Evolutionary conservation across 53 echinoderm and acorn worm species (phyloP).

Genomic region (Arbacia lixula): DNA sequence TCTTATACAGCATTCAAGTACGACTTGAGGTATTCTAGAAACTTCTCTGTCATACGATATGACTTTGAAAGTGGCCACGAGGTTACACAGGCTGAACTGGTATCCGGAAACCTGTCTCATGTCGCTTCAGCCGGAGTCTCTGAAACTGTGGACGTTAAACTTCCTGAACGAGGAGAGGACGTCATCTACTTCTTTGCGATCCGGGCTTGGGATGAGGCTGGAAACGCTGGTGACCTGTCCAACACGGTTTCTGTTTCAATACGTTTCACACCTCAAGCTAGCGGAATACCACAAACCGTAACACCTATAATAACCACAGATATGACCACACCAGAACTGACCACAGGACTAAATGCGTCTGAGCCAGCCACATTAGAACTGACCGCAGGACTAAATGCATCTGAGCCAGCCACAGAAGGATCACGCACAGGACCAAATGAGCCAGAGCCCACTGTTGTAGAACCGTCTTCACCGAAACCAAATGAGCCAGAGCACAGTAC

Average conservation of each 20-base stretch:
- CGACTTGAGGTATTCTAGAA: constrained; percentile 29
- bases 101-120: neutral
- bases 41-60: constrained; percentile 1
- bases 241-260: constrained; percentile 20
- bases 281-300: neutral
- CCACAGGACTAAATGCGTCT: neutral
- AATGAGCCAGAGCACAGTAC: neutral
- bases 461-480: too few species aligned
- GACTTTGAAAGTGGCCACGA: neutral
- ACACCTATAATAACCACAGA: neutral
- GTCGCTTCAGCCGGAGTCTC: neutral
- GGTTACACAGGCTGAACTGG: constrained; percentile 8
- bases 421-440: too few species aligned
- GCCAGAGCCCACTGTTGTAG: too few species aligned
- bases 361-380: too few species aligned
- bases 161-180: constrained; percentile 13
- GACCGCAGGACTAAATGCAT: neutral
- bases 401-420: neutral
- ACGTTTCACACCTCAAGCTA: constrained; percentile 1
- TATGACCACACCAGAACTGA: neutral
- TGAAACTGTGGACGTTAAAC: neutral
- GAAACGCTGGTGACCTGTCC: constrained; percentile 30
- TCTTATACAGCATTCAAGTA: constrained; percentile 44
- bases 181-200: constrained; percentile 38
- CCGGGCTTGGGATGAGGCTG: constrained; percentile 42